A percentile compares a stretch with the other conserved stretches of the same genome.
Conservation (phyloP, 2,888 invertebrate genomes). For the Dusona sp. region DNA sequence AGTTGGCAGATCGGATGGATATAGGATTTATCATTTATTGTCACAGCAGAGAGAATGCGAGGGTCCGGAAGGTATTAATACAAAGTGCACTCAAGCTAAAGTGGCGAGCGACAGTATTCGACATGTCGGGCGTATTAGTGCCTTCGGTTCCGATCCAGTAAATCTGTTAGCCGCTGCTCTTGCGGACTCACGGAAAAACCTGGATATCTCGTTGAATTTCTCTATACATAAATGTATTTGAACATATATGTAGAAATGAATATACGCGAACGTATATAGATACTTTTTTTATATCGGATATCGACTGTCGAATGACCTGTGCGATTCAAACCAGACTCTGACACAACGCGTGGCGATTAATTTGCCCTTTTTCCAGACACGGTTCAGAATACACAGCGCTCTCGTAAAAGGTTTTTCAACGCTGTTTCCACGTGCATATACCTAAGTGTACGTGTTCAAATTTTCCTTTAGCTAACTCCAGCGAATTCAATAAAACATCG, state of each 20-base stretch:
- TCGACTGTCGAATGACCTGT: slow-evolving; percentile 50
- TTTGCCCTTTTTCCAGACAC: slow-evolving; percentile 69
- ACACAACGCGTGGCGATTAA: slow-evolving; percentile 64
- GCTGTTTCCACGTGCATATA: slow-evolving; percentile 4
- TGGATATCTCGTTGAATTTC: slow-evolving; percentile 56
- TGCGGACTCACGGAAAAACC: slow-evolving; percentile 59
- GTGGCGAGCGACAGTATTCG: slow-evolving; percentile 63
- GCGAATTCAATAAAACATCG: background rate
- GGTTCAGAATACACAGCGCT: slow-evolving; percentile 36
- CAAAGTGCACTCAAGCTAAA: slow-evolving; percentile 69
- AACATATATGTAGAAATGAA: background rate
- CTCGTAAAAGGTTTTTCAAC: slow-evolving; percentile 68
- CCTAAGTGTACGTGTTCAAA: background rate
- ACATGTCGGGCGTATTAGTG: slow-evolving; percentile 65
- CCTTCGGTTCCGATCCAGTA: slow-evolving; percentile 62
- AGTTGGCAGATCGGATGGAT: slow-evolving; percentile 30
- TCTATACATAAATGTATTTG: background rate
- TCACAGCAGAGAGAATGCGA: slow-evolving; percentile 37
- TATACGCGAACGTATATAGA: background rate
- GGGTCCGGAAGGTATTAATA: slow-evolving; percentile 62
- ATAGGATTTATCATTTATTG: slow-evolving; percentile 63
- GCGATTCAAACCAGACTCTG: slow-evolving; percentile 32
- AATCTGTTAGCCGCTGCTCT: slow-evolving; percentile 62
- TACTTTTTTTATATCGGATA: slow-evolving; percentile 32
- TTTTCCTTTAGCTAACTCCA: background rate